Evolutionary conservation across 2,113 vertebrate species (phyloP), one percentile per base, ranked within the genome.

Genomic region (Nesoenas mayeri): DNA sequence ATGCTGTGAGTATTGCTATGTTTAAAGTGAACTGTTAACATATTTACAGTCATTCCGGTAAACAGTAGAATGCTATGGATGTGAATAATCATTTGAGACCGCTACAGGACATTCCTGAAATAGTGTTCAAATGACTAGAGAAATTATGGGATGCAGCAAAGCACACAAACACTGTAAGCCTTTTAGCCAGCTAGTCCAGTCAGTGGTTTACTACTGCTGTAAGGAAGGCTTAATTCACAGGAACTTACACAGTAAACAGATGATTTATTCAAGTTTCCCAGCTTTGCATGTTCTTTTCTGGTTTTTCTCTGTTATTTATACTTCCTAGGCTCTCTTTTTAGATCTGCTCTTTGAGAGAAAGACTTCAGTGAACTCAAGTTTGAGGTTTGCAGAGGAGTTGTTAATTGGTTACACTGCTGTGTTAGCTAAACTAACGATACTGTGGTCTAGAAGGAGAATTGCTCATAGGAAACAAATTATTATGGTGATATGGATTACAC

Each of bases 81-180:
- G 77, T 94, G 89, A 97, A 86, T 96, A 95, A 96, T 95, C 88
- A 91, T 87, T 67, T 19, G 73, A 89, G 96, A 82, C 64, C 71
- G 85, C 90, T 96, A 74, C 81, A 88, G 91, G 94, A 96, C 97
- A 97, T 97, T 98, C 96, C 96, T 97, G 91, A 96, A 95, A 97
- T 97, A 93, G 93, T 96, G 94, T 97, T 98, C 96, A 97, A 94
- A 96, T 97, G 80, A 96, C 94, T 78, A 58, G 38, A 95, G 91
- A 79, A 93, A 87, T 88, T 77, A 91, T 19, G 58, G 89, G 89
- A 95, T 89, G 90, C 71, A 79, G 90, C 85, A 16, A 64, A 93
- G 79, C 85, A 91, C 77, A 79, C 57, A 54, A 87, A 93, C 48
- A 12, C 48, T 29, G 50, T 57, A 32, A 90, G 89, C 48, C 36